Evolutionary conservation across 2,888 invertebrate genomes (phyloP), one percentile per base, ranked within the genome.

Genomic region (Rutpela maculata): DNA sequence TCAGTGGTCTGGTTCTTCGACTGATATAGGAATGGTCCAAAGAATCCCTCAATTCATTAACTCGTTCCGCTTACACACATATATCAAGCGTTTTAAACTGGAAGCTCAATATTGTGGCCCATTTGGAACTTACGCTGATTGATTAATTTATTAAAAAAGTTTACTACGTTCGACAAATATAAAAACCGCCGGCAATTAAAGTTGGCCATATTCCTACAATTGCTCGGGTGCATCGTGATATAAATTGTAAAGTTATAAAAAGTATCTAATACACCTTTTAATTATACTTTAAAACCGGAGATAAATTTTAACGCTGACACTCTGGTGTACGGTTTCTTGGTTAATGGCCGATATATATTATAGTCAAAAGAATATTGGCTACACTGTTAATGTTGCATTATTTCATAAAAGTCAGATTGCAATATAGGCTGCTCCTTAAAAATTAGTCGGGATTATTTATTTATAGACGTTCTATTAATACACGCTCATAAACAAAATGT

Each of bases 71-170:
- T 65, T 65, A 65, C 65, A 43, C 43, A 43, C 65, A 65, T 65
- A 43, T 38, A 65, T 65, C 65, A 43, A 22, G 43, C 65, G 65
- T 12, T 65, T 65, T 65, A 65, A 65, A 65, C 65, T 43, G 19
- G 65, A 50, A 17, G 19, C 10, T 19, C 65, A 22, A 43, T 65
- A 65, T 65, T 65, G 65, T 65, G 65, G 43, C 65, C 65, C 43
- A 43, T 65, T 65, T 26, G 22, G 43, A 19, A 38, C 17, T 18
- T 19, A 50, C 65, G 65, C 31, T 63, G 63, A 65, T 65, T 65
- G 43, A 65, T 65, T 65, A 65, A 65, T 43, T 65, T 65, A 65
- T 65, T 65, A 65, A 65, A 65, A 65, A 65, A 65, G 65, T 43
- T 65, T n/a, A 43, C 65, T 65, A 12, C 43, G 43, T 43, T 65